A percentile compares a stretch with the other conserved stretches of the same genome.
These are phyloP conservation scores for Melanotus villosus DNA, from an alignment of 2,888 invertebrate genomes.

Conservation along the genomic window DNA sequence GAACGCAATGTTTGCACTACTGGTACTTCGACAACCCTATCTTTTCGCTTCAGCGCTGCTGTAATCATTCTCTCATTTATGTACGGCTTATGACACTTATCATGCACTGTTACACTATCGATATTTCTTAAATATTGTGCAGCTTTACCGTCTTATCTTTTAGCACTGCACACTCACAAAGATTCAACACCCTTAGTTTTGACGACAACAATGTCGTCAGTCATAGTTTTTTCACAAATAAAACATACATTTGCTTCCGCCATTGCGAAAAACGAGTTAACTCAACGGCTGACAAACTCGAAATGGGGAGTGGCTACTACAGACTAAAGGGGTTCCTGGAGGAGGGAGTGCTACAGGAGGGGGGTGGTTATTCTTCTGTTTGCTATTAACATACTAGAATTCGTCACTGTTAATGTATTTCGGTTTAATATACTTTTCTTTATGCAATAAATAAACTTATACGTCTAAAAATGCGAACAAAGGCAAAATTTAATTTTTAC, in stretches of 20 bases:
- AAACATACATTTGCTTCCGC: background rate
- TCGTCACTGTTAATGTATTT: too few relatives aligned
- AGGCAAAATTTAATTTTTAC: too few relatives aligned
- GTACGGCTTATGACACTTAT: background rate
- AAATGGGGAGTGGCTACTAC: too few relatives aligned
- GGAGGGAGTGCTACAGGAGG: too few relatives aligned
- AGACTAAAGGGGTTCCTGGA: too few relatives aligned
- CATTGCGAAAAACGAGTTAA: too few relatives aligned
- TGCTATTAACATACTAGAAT: too few relatives aligned
- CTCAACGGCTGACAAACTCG: too few relatives aligned
- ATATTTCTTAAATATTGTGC: conserved; percentile 7
- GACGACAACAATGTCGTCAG: conserved; percentile 3
- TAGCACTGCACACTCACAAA: conserved; percentile 5
- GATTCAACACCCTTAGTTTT: conserved; percentile 5
- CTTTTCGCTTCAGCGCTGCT: conserved; percentile 3
- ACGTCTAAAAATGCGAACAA: too few relatives aligned
- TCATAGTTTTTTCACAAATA: conserved; percentile 13
- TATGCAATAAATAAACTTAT: too few relatives aligned
- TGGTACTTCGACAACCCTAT: background rate
- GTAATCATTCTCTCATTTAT: conserved; percentile 6
- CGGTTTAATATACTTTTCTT: too few relatives aligned
- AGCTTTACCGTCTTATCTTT: conserved; percentile 5
- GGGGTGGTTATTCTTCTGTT: too few relatives aligned
- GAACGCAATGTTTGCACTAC: background rate
- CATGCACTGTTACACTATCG: conserved; percentile 5